Base-by-base conservation (phyloP, 2,888 invertebrate genomes). In the Dynastes tityus region DNA sequence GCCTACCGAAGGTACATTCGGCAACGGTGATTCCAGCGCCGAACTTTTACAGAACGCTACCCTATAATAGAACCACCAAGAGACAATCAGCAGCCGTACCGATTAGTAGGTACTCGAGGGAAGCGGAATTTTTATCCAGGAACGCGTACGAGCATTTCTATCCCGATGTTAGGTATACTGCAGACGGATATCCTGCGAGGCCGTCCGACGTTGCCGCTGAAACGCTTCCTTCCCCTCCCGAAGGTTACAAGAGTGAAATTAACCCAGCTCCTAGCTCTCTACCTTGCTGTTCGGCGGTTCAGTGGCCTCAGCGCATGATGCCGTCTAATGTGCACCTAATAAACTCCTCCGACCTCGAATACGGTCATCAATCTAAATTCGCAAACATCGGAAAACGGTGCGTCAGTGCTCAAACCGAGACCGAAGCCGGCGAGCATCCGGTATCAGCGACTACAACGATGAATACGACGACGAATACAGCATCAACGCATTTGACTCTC, bases 1-100 rank as follows among this genome's bases (percentile, higher is more conserved):
- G 95, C 27, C 89, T 95, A 64, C 94, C 95, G 0, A 94, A 94
- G 85, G 90, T 93, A n/a, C 84, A 85, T 9, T 81, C 74, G 27
- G 32, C 74, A 8, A 53, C 22, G 6, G n/a, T 67, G 16, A 58
- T 67, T 11, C 78, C 73, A 5, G 74, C 89, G 91, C 76, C 85
- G 84, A 89, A 89, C 81, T 94, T 93, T 87, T 95, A 95, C 86
- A 92, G 95, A 85, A 96, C 96, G 3, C 88, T 96, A 83, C 96
- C 95, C 2, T 94, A 95, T 85, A 94, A 94, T 84, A 90, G 94
- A 76, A 88, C 89, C 63, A 80, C 79, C 49, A 92, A 93, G 80
- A 85, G 90, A 82, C 87, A 90, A 79, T 90, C 90, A 32, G 90
- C 91, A 1, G 91, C 91, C 2, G 32, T 88, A 88, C 90, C 91